Evolutionary conservation across 2,797 vertebrate species (phyloP).

Genomic region (Telmatherina bonti): DNA sequence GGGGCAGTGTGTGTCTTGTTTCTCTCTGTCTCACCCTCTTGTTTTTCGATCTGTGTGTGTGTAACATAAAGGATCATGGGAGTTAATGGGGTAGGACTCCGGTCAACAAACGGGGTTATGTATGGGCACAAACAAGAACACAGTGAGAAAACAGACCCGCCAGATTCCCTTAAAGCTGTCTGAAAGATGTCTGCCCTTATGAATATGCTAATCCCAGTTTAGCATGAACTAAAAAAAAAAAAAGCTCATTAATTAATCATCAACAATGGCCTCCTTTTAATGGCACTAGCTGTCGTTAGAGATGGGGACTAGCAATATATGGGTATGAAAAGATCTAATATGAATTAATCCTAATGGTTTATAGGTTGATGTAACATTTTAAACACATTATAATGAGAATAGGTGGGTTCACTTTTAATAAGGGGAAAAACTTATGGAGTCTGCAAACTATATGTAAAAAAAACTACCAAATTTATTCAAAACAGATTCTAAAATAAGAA

Average conservation of each 20-base stretch:
- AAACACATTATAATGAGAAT: not conserved
- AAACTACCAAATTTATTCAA: not conserved
- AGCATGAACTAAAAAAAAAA: conserved; percentile 68
- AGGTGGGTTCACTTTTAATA: not conserved
- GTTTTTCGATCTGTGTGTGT: conserved; percentile 46
- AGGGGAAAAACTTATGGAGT: not conserved
- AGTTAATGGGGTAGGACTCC: conserved; percentile 78
- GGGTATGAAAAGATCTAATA: conserved; percentile 21
- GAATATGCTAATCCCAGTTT: conserved; percentile 87
- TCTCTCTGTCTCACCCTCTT: conserved; percentile 32
- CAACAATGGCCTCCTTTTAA: conserved; percentile 82
- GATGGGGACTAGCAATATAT: conserved; percentile 34
- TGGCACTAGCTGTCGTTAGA: conserved; percentile 64
- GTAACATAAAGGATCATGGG: conserved; percentile 76
- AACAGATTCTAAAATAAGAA: not conserved
- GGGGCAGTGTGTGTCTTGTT: conserved; percentile 65
- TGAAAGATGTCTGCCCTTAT: conserved; percentile 85
- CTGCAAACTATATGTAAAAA: not conserved
- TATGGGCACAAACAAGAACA: conserved; percentile 80
- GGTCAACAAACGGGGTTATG: conserved; percentile 84
- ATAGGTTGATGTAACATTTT: conserved; percentile 1
- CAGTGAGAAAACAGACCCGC: conserved; percentile 79
- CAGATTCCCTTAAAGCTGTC: conserved; percentile 83
- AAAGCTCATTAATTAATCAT: conserved; percentile 84
- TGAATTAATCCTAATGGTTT: conserved; percentile 31